Evolutionary conservation across 2,113 vertebrate genomes (phyloP), one percentile per base, ranked within the genome.

Genomic region (Pelecanus crispus): DNA sequence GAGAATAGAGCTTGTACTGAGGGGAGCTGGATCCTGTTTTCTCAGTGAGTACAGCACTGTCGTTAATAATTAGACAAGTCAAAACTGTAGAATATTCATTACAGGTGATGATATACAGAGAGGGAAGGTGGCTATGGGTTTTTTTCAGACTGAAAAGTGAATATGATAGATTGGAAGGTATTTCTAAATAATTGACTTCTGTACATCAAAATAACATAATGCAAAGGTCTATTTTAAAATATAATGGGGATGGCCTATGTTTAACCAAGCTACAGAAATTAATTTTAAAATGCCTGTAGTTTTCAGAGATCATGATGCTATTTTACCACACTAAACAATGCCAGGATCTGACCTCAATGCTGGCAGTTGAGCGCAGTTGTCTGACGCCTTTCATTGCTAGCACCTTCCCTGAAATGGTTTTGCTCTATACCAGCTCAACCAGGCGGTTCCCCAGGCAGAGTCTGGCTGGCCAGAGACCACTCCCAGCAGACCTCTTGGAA

Each of bases 291-390:
- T 38, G 13, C 20, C 32, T 75, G 25, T 59, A 1, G 1, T 77
- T 88, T 50, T 78, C 36, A 83, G 45, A 20, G 36, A 4, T 61
- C 12, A 4, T 44, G 21, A 10, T 80, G 42, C 7, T 81, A 5
- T 42, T 4, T 34, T 40, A 44, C 28, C 25, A 29, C 15, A 36
- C 17, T 31, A 47, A 72, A n/a, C 44, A 52, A 15, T 26, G n/a
- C n/a, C 28, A 38, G 21, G 70, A 18, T 42, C 8, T 0, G 1
- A n/a, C 26, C 32, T 63, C 0, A 1, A 12, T 52, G 10, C 32
- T 50, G 36, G 24, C 47, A n/a, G 24, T 5, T 26, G 22, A 50
- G 18, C 2, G 0, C 36, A 68, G 40, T 4, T 52, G 19, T 40
- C 47, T 56, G 13, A 47, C 5, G 24, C 8, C 5, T 55, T 61